phyloP scores from a whole-genome alignment of 2,113 vertebrate genomes.

The Pterophyllum scalare region DNA sequence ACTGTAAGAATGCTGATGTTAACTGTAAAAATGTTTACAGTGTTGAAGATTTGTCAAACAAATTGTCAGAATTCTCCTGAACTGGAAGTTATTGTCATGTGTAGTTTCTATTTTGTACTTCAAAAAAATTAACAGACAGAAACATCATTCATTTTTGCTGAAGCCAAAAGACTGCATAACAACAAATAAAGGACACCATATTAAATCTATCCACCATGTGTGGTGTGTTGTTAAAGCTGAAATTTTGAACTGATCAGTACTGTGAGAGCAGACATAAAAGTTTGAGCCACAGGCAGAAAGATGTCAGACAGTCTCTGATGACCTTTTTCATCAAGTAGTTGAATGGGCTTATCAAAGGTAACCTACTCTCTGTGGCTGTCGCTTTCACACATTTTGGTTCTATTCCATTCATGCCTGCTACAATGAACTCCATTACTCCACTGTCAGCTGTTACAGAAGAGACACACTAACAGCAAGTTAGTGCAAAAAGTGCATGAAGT shows the following conservation, averaged over 20 bases:
- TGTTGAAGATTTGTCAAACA: too few species aligned
- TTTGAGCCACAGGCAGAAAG: not conserved
- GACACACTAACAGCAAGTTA: not conserved
- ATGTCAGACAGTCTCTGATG: not conserved
- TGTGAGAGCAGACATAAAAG: conserved; percentile 24
- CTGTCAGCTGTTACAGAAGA: conserved; percentile 1
- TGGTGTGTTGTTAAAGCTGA: not conserved
- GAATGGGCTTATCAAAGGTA: conserved; percentile 17
- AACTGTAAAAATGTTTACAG: too few species aligned
- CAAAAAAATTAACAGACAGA: too few species aligned
- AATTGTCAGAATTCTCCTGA: too few species aligned
- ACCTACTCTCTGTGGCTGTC: conserved; percentile 12
- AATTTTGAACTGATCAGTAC: not conserved
- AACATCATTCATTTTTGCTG: too few species aligned
- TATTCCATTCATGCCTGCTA: conserved; percentile 9
- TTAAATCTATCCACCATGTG: not conserved
- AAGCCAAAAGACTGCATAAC: not conserved
- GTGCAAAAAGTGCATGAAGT: not conserved
- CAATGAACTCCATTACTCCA: not conserved
- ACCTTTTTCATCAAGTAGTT: conserved; percentile 16
- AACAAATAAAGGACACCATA: not conserved
- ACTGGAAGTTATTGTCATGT: too few species aligned
- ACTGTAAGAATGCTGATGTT: too few species aligned
- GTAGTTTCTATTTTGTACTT: not conserved
- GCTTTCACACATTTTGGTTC: conserved; percentile 28